Base-by-base conservation (phyloP, 2,797 vertebrate genomes). In the Melopsittacus undulatus region DNA sequence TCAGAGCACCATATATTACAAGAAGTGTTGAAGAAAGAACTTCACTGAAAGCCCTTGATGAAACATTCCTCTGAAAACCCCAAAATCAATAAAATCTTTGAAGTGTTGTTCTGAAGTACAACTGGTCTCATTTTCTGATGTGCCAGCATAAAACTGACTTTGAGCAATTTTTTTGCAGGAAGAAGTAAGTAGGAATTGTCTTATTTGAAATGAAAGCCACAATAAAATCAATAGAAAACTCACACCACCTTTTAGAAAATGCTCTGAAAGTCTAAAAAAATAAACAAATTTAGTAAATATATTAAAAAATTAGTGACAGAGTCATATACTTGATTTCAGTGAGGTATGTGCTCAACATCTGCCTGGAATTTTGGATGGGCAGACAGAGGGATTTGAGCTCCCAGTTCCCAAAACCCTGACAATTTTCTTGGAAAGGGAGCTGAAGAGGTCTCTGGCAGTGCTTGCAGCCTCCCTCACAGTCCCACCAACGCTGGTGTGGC, bases 21-120 rank as follows among this genome's bases (percentile, higher is more conserved):
- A 89, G 61, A 93, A 93, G 36, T 62, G 59, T 64, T 70, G 67
- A 90, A 93, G 79, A 89, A 91, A 87, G 63, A 87, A 92, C 66
- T 87, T 89, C 67, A 68, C 59, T 87, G 79, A 91, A 96, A 91
- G 68, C 82, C 62, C 82, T 79, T 94, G 88, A 96, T 21, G 66
- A 97, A 96, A 92, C 46, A 88, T 57, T 83, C 61, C 89, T 92
- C 88, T 91, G 82, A 76, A 96, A 86, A 4, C 4, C 34, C 20
- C 12, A 67, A 95, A 96, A 96, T 97, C 95, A 96, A 96, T 96
- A 96, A 87, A 91, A 89, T 56, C 89, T 96, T 96, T 96, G 91
- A 97, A 97, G 84, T 92, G 89, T 59, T 91, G 80, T 84, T 95
- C 87, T 95, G 74, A 97, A 92, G 79, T 93, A 96, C 82, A 95